phyloP scores from a whole-genome alignment of 2,113 vertebrate species.

The Alosa alosa region DNA sequence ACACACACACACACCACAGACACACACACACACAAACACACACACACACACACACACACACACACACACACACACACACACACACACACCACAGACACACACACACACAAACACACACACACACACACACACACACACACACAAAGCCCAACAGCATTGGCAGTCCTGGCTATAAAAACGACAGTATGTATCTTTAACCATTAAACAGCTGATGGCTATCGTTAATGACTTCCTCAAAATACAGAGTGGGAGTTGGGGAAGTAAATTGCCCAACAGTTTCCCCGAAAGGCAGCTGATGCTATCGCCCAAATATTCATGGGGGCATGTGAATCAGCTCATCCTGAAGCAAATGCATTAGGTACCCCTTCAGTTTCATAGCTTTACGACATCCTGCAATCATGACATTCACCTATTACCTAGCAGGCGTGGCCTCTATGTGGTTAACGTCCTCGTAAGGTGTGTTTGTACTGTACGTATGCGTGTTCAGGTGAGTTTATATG shows the following conservation, averaged over 20 bases:
- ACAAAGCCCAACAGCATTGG: neutral
- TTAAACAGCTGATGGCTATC: neutral
- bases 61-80: too few species aligned
- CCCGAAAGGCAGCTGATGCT: conserved; percentile 4
- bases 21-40: neutral
- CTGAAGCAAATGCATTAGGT: conserved; percentile 38
- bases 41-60: too few species aligned
- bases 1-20: neutral
- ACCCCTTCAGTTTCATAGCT: conserved; percentile 24
- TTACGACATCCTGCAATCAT: conserved; percentile 38
- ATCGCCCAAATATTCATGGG: neutral
- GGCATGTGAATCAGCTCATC: neutral
- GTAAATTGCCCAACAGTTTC: neutral
- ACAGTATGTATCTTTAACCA: neutral
- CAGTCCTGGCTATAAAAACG: neutral
- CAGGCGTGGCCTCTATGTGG: conserved; percentile 33
- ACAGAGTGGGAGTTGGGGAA: neutral
- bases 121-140: neutral
- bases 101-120: neutral
- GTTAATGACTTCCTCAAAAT: neutral
- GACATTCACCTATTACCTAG: conserved; percentile 35
- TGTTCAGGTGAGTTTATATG: conserved; percentile 17
- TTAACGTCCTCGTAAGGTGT: conserved; percentile 20
- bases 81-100: neutral
- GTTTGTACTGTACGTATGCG: neutral